Conservation (phyloP, 1,140 invertebrate species). For the Cydia strobilella region DNA sequence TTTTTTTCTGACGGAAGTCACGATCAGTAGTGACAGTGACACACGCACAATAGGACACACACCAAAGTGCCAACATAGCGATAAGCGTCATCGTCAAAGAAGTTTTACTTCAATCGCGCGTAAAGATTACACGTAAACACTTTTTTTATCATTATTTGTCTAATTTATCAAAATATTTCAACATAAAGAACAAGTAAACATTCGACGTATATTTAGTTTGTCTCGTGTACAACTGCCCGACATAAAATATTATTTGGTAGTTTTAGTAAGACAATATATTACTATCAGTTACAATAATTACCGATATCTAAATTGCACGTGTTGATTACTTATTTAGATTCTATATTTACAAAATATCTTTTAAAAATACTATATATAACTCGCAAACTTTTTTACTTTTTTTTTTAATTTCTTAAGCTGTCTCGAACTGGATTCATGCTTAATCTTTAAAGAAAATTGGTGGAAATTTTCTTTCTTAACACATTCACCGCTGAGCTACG, state of each 20-base stretch:
- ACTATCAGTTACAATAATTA: conserved; percentile 66
- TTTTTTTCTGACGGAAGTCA: no score
- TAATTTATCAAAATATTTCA: no score
- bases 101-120: no score
- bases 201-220: not conserved
- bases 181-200: no score
- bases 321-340: conserved; percentile 54
- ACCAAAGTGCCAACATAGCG: no score
- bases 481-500: no score
- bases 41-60: no score
- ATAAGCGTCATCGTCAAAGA: no score
- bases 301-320: conserved; percentile 73
- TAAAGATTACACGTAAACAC: no score
- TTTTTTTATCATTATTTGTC: no score
- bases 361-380: conserved; percentile 77
- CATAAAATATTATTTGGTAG: conserved; percentile 43
- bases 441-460: not conserved
- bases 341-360: conserved; percentile 78
- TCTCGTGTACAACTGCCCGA: conserved; percentile 2
- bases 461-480: not conserved
- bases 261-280: conserved; percentile 58
- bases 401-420: conserved; percentile 45
- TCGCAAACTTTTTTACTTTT: conserved; percentile 57
- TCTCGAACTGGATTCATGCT: conserved; percentile 47
- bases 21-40: no score